These are phyloP conservation scores for Seira musarum DNA, from an alignment of 2,888 invertebrate genomes.

Conservation along the genomic window DNA sequence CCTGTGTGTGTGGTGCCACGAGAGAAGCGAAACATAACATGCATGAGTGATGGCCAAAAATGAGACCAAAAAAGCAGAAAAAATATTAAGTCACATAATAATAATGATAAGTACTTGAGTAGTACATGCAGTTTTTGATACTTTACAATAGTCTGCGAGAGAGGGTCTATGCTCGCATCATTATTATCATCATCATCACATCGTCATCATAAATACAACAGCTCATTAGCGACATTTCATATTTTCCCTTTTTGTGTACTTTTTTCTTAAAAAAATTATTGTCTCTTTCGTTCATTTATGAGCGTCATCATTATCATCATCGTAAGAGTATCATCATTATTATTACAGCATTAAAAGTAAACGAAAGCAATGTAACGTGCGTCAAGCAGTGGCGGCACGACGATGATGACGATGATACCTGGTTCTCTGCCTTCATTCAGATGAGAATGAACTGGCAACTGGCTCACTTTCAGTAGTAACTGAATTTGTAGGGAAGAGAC, in stretches of 20 bases:
- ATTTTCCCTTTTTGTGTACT: conserved; percentile 31
- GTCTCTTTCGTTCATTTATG: conserved; percentile 7
- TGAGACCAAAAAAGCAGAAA: conserved; percentile 7
- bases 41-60: conserved; percentile 1
- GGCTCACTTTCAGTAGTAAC: too few species aligned
- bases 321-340: not conserved
- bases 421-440: not conserved
- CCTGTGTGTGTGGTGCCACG: conserved; percentile 43
- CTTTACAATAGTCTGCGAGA: too few species aligned
- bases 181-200: conserved; percentile 6
- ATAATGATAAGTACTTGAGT: not conserved
- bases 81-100: conserved; percentile 5
- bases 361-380: conserved; percentile 12
- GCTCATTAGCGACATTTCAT: conserved; percentile 51
- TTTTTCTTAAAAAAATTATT: conserved; percentile 16
- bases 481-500: not conserved
- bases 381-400: not conserved
- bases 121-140: too few species aligned
- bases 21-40: not conserved
- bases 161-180: not conserved
- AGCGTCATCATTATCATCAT: conserved; percentile 10
- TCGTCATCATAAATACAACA: conserved; percentile 24
- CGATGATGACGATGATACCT: not conserved
- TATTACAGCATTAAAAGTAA: conserved; percentile 11
- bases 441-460: too few species aligned